These are phyloP conservation scores for Drosophila insularis DNA, from an alignment of 1,140 invertebrate genomes.

Conservation along the genomic window DNA sequence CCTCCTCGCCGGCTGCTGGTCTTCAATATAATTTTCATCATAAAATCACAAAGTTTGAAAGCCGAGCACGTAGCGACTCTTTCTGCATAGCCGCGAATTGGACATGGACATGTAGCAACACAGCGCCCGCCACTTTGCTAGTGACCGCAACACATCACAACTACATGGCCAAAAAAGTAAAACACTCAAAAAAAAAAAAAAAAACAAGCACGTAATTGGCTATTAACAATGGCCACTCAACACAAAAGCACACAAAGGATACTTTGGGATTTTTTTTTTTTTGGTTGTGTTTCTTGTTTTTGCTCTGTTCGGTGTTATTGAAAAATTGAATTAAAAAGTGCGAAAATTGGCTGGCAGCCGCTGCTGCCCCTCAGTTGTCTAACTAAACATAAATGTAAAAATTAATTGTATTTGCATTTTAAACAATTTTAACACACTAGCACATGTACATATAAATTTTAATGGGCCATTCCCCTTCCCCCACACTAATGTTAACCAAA, in stretches of 20 bases:
- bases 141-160: neutral
- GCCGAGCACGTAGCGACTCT: slow-evolving; percentile 59
- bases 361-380: neutral
- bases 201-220: slow-evolving; percentile 70
- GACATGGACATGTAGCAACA: slow-evolving; percentile 45
- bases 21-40: slow-evolving; percentile 44
- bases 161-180: neutral
- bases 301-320: slow-evolving; percentile 46
- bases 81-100: slow-evolving; percentile 31
- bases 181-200: neutral
- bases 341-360: slow-evolving; percentile 56
- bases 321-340: slow-evolving; percentile 77
- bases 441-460: slow-evolving; percentile 16
- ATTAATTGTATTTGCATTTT: slow-evolving; percentile 76
- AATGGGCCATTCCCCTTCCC: slow-evolving; percentile 5
- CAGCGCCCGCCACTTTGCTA: slow-evolving; percentile 6
- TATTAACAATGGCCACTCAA: slow-evolving; percentile 61
- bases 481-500: slow-evolving; percentile 1
- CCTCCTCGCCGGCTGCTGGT: neutral
- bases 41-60: slow-evolving; percentile 72
- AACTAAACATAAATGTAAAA: slow-evolving; percentile 72
- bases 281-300: neutral
- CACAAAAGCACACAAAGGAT: slow-evolving; percentile 53
- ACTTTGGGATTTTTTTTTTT: slow-evolving; percentile 28
- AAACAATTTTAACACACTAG: slow-evolving; percentile 4